Conservation (phyloP, 2,888 invertebrate genomes). For the Luperina testacea region DNA sequence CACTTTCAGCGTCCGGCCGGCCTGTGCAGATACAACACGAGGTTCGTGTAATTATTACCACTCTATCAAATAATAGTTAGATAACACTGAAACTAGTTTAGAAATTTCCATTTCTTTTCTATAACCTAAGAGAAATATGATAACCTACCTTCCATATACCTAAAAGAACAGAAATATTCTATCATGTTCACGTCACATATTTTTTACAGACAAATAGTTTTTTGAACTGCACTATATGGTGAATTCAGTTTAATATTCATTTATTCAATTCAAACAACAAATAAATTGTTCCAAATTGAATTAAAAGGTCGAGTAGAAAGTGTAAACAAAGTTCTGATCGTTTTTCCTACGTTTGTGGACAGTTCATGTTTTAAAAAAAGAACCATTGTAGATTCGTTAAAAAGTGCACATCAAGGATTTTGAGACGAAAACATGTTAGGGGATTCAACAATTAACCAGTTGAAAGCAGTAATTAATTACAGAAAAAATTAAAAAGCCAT, state of each 20-base stretch:
- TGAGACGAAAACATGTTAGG: too few relatives aligned
- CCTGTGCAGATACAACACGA: conserved; percentile 79
- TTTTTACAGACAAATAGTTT: too few relatives aligned
- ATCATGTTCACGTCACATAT: neutral
- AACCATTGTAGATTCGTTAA: neutral
- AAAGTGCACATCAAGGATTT: neutral
- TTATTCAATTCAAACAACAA: neutral
- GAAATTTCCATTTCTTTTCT: too few relatives aligned
- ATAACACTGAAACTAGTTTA: neutral
- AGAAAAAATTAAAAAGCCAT: too few relatives aligned
- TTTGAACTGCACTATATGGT: too few relatives aligned
- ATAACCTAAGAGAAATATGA: too few relatives aligned
- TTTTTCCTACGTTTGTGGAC: too few relatives aligned
- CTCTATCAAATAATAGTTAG: neutral
- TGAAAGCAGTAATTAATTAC: too few relatives aligned
- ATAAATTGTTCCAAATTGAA: neutral
- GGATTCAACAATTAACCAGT: too few relatives aligned
- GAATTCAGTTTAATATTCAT: neutral
- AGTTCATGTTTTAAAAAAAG: neutral
- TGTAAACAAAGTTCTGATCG: neutral
- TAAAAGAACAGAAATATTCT: neutral
- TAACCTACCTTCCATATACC: too few relatives aligned
- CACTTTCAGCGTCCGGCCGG: conserved; percentile 82
- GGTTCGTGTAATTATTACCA: conserved; percentile 64
- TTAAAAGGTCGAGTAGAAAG: neutral